Evolutionary conservation across 2,113 vertebrate species (phyloP).

Genomic region (Hippocampus barbouri): DNA sequence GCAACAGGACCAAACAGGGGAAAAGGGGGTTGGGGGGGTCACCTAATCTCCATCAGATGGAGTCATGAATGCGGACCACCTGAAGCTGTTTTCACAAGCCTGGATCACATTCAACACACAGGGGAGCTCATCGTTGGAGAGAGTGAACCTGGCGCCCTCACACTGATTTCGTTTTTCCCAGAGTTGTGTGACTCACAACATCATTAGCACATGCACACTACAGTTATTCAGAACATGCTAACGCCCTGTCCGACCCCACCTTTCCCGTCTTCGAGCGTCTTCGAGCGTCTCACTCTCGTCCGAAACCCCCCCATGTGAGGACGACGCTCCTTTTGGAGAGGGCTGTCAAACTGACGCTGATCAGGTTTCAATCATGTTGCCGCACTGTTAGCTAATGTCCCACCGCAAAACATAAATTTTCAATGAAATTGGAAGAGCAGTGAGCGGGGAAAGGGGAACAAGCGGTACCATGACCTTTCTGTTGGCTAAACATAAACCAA

Average conservation of each 20-base stretch:
- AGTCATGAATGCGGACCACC: slow-evolving; percentile 1
- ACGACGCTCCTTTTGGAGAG: slow-evolving; percentile 13
- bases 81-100: slow-evolving; percentile 14
- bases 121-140: background rate
- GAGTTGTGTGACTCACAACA: slow-evolving; percentile 50
- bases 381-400: slow-evolving; percentile 5
- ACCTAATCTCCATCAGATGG: slow-evolving; percentile 15
- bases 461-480: slow-evolving; percentile 26
- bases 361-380: background rate
- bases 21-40: slow-evolving; percentile 6
- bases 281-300: slow-evolving; percentile 9
- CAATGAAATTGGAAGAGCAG: background rate
- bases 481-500: slow-evolving; percentile 28
- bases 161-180: slow-evolving; percentile 38
- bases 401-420: slow-evolving; percentile 17
- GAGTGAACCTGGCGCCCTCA: slow-evolving; percentile 6
- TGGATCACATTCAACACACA: slow-evolving; percentile 17
- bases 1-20: background rate
- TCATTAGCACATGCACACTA: slow-evolving; percentile 40
- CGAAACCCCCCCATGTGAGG: slow-evolving; percentile 4
- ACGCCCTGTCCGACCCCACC: slow-evolving; percentile 31
- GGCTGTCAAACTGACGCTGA: background rate
- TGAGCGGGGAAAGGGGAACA: slow-evolving; percentile 6
- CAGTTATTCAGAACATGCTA: slow-evolving; percentile 33
- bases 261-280: slow-evolving; percentile 24